A percentile compares a stretch with the other conserved stretches of the same genome.
phyloP scores from a whole-genome alignment of 2,797 vertebrate species.

The Chiloscyllium punctatum region DNA sequence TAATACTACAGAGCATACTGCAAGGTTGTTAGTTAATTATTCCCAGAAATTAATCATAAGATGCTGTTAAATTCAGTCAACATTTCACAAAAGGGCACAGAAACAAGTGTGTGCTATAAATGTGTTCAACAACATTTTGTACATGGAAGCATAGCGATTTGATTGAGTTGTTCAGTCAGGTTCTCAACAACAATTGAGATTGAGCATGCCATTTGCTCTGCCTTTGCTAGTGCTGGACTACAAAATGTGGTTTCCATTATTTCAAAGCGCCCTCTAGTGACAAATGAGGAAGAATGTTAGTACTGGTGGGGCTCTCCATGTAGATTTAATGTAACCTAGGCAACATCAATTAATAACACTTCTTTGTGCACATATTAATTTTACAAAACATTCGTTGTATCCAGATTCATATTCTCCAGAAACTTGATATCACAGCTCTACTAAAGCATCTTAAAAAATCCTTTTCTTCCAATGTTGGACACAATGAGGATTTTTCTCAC shows the following conservation, averaged over 20 bases:
- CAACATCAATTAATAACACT: background rate
- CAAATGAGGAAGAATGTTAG: background rate
- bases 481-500: background rate
- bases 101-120: background rate
- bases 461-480: background rate
- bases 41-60: slow-evolving; percentile 1
- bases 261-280: slow-evolving; percentile 25
- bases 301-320: background rate
- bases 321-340: background rate
- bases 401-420: background rate
- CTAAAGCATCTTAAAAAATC: background rate
- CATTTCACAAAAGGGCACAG: background rate
- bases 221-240: background rate
- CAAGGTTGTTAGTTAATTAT: background rate
- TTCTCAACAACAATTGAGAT: slow-evolving; percentile 11
- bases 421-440: background rate
- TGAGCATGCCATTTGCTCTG: background rate
- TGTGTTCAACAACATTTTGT: background rate
- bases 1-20: background rate
- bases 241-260: background rate
- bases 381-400: background rate
- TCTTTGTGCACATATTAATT: background rate
- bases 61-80: background rate
- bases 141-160: background rate
- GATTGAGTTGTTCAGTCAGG: background rate